Conservation (phyloP, 1,140 invertebrate genomes). For the Drosophila saltans region DNA sequence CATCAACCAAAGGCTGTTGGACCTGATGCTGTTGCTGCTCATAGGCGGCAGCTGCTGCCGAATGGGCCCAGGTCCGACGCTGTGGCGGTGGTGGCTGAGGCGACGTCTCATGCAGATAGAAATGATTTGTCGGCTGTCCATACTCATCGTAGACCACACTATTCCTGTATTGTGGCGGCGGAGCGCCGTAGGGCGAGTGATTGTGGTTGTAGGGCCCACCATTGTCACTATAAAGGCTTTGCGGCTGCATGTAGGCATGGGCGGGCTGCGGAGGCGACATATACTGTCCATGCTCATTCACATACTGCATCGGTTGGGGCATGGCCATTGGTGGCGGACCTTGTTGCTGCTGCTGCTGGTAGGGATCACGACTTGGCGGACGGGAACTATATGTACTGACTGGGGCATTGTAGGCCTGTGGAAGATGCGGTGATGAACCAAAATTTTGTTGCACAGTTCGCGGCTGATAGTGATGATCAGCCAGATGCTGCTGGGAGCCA, state of each 20-base stretch:
- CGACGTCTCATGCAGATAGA: slow-evolving; percentile 88
- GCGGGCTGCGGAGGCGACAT: slow-evolving; percentile 67
- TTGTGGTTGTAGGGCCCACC: slow-evolving; percentile 71
- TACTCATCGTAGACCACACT: slow-evolving; percentile 77
- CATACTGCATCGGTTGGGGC: slow-evolving; percentile 74
- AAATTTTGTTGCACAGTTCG: slow-evolving; percentile 83
- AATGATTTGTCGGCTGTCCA: slow-evolving; percentile 84
- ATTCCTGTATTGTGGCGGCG: slow-evolving; percentile 59
- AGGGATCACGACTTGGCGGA: slow-evolving; percentile 82
- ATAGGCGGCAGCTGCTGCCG: slow-evolving; percentile 85
- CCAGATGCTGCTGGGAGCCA: slow-evolving; percentile 86
- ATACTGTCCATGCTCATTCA: slow-evolving; percentile 80
- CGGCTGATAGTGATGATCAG: slow-evolving; percentile 74
- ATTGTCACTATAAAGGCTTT: slow-evolving; percentile 76
- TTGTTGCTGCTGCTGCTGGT: slow-evolving; percentile 83
- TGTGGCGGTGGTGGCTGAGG: slow-evolving; percentile 85
- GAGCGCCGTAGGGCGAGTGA: slow-evolving; percentile 58
- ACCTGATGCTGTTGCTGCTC: slow-evolving; percentile 74
- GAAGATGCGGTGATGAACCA: slow-evolving; percentile 86
- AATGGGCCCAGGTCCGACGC: slow-evolving; percentile 89
- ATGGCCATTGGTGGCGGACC: slow-evolving; percentile 71
- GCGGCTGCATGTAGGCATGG: slow-evolving; percentile 70
- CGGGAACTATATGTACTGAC: slow-evolving; percentile 76
- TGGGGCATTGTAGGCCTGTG: slow-evolving; percentile 80
- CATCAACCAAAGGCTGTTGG: slow-evolving; percentile 70